Base-by-base conservation (phyloP, 2,888 invertebrate species). In the Nomada goodeniana region DNA sequence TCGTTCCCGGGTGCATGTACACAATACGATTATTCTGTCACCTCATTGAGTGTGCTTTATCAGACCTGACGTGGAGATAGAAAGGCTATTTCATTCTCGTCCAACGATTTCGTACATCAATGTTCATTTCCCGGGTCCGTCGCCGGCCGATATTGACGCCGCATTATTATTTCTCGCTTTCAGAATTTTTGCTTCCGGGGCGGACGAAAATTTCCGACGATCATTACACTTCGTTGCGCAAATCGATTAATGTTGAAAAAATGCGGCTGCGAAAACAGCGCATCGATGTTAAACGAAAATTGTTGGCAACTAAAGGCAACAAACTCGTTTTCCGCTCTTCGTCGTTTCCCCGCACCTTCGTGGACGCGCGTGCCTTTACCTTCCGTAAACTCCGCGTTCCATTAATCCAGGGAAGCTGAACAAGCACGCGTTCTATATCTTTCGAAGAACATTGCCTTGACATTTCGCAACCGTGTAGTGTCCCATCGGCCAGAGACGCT, bases 41-140 rank as follows among this genome's bases (percentile, higher is more conserved):
- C 76, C 77, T 86, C 82, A 80, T 85, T 80, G 80, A 55, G 44
- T 77, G 69, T 78, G 77, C 75, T 85, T 85, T 77, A 85, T 85
- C 85, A 82, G 67, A 20, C 68, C 74, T 53, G 82, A 82, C 85
- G 75, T 71, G 20, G 59, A 82, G 79, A 85, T 76, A 81, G 84
- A 84, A 76, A 82, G 76, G 71, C 76, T 80, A 77, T 84, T 84
- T 82, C 79, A 82, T 80, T 55, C 83, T 76, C 70, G 63, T 42
- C 53, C 26, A 67, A 9, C 74, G 77, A 85, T 80, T 85, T 84
- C 79, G 82, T 84, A 85, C 82, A 85, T 85, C 85, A 71, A 72
- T 61, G 72, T 70, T 61, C 77, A 63, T 70, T 79, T 67, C 53
- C 26, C 20, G 50, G 55, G 26, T 69, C 84, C 42, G 60, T 80